A percentile compares a stretch with the other conserved stretches of the same genome.
Conservation (phyloP, 2,113 vertebrate species). For the Pundamilia nyererei region DNA sequence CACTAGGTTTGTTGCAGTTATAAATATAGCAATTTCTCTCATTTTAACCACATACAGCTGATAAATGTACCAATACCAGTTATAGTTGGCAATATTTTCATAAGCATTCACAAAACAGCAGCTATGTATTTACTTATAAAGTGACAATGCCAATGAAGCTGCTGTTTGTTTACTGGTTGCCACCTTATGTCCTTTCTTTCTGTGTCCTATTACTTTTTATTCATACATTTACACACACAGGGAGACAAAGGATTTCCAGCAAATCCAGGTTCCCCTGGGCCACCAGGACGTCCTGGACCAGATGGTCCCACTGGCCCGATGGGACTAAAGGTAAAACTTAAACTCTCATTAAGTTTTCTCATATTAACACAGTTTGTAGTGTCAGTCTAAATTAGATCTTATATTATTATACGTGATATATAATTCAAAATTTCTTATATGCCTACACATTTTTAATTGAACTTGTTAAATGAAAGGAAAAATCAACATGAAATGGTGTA, state of each 20-base stretch:
- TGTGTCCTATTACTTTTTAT: background rate
- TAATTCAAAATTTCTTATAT: background rate
- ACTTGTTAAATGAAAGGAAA: background rate
- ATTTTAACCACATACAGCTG: background rate
- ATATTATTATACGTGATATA: background rate
- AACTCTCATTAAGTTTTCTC: background rate
- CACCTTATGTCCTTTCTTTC: background rate
- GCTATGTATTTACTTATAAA: background rate
- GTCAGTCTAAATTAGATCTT: background rate
- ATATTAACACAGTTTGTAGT: background rate
- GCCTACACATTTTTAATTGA: background rate
- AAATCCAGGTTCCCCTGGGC: constrained; percentile 1
- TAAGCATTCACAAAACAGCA: background rate
- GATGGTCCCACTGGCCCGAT: constrained; percentile 21
- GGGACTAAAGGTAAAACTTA: constrained; percentile 44
- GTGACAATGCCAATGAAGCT: background rate
- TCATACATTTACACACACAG: constrained; percentile 1
- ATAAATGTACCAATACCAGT: background rate
- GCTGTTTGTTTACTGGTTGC: background rate
- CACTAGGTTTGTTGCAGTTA: background rate
- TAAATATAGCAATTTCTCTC: background rate
- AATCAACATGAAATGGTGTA: background rate
- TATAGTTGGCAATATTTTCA: background rate
- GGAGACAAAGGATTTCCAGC: constrained; percentile 53
- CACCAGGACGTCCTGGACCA: constrained; percentile 19